Evolutionary conservation across 2,113 vertebrate genomes (phyloP).

Genomic region (Embiotoca jacksoni): DNA sequence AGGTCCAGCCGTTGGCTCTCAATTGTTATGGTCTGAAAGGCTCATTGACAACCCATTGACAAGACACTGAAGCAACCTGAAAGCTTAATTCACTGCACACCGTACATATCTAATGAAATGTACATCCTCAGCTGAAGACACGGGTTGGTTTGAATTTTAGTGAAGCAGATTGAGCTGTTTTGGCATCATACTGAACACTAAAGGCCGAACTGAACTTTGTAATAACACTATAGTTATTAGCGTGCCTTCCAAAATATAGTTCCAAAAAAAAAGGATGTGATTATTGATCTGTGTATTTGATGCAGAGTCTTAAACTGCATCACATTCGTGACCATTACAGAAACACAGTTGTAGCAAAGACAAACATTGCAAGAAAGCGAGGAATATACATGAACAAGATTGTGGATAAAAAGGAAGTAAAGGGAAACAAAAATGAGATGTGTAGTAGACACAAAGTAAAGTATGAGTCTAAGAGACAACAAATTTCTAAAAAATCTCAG

Average conservation of each 20-base stretch:
- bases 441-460: slow-evolving; percentile 53
- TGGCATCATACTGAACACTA: too few species aligned
- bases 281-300: slow-evolving; percentile 10
- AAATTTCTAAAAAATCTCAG: background rate
- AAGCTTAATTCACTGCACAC: slow-evolving; percentile 10
- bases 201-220: too few species aligned
- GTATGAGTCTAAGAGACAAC: slow-evolving; percentile 24
- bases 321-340: background rate
- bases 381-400: slow-evolving; percentile 50
- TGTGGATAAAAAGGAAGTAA: slow-evolving; percentile 49
- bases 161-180: background rate
- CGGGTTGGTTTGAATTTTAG: background rate
- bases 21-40: slow-evolving; percentile 15
- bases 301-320: slow-evolving; percentile 16
- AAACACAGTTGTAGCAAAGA: slow-evolving; percentile 10
- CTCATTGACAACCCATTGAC: slow-evolving; percentile 71
- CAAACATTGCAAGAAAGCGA: slow-evolving; percentile 40
- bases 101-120: slow-evolving; percentile 1
- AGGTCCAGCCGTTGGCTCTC: background rate
- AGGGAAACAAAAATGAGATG: slow-evolving; percentile 59
- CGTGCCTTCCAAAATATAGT: background rate
- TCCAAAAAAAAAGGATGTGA: background rate
- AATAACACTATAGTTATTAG: too few species aligned
- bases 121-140: slow-evolving; percentile 5
- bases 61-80: slow-evolving; percentile 20